Percentiles rank a stretch among this genome's conserved stretches.
Conservation (phyloP, 1,140 invertebrate species). For the Belonocnema kinseyi region DNA sequence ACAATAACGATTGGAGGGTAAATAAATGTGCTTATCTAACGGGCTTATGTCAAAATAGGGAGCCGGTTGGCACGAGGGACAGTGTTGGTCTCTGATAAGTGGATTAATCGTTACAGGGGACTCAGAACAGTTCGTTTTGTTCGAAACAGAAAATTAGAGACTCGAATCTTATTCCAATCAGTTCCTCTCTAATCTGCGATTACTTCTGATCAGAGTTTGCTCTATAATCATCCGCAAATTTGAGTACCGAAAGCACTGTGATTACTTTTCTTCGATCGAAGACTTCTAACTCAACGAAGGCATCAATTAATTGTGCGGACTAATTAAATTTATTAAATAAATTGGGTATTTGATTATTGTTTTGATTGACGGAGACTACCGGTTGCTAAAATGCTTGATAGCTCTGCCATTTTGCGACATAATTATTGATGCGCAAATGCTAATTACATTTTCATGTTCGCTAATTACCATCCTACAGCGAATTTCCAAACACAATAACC, state of each 20-base stretch:
- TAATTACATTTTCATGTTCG: conserved; percentile 20
- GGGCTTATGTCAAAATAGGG: background rate
- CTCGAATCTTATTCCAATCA: background rate
- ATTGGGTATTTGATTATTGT: background rate
- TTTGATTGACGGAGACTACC: background rate
- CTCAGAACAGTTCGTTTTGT: conserved; percentile 3
- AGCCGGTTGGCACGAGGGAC: background rate
- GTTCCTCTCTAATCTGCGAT: conserved; percentile 1
- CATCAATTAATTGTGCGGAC: no score
- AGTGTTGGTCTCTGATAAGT: conserved; percentile 19
- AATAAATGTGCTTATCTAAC: conserved; percentile 27
- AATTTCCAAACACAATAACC: conserved; percentile 14
- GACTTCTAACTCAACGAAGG: no score
- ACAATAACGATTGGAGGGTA: conserved; percentile 14
- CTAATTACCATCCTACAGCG: conserved; percentile 1
- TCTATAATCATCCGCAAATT: background rate
- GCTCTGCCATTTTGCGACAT: background rate
- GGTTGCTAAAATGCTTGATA: background rate
- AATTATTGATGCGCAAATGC: conserved; percentile 19
- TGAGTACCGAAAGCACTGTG: background rate
- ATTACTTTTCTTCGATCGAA: no score
- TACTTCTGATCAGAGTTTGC: conserved; percentile 15
- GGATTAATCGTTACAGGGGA: conserved; percentile 11
- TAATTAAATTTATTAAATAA: no score
- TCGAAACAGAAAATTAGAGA: conserved; percentile 19